A percentile compares a stretch with the other conserved stretches of the same genome.
These are phyloP conservation scores for Trididemnum clinides DNA, from an alignment of 23 tunicate genomes.

Conservation along the genomic window DNA sequence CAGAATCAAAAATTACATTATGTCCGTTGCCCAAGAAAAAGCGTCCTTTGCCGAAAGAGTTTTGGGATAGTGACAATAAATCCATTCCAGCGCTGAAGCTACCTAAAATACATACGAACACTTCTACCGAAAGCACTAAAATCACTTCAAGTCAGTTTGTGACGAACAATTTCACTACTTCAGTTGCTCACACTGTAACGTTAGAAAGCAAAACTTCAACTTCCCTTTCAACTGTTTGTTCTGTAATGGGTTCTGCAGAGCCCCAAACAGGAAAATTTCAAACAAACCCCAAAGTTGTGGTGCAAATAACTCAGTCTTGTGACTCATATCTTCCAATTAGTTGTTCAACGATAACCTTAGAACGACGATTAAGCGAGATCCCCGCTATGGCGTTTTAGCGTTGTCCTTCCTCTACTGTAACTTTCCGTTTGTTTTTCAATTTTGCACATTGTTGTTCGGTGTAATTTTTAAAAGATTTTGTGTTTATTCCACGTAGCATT, in stretches of 20 bases:
- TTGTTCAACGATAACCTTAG: conserved; percentile 47
- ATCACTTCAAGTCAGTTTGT: background rate
- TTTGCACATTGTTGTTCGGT: background rate
- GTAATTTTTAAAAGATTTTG: background rate
- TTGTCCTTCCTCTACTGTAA: background rate
- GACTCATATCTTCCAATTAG: conserved; percentile 67
- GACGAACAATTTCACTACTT: conserved; percentile 28
- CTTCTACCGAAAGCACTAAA: background rate
- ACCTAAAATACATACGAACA: background rate
- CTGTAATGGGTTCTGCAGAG: conserved; percentile 22
- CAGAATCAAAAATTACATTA: background rate
- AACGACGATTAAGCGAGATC: conserved; percentile 44
- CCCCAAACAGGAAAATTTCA: background rate
- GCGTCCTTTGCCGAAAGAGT: conserved; percentile 87
- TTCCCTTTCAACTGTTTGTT: conserved; percentile 45
- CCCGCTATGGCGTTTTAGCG: conserved; percentile 4
- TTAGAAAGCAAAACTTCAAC: conserved; percentile 49
- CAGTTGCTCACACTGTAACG: conserved; percentile 36
- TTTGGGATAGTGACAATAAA: conserved; percentile 20
- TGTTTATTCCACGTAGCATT: background rate
- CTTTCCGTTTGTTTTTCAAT: background rate
- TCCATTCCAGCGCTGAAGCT: background rate
- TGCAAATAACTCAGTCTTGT: conserved; percentile 64
- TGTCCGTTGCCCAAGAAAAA: conserved; percentile 89
- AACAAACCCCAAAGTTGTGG: conserved; percentile 75